A percentile compares a stretch with the other conserved stretches of the same genome.
phyloP scores from a whole-genome alignment of 2,888 invertebrate species.

The Lycaena phlaeas region DNA sequence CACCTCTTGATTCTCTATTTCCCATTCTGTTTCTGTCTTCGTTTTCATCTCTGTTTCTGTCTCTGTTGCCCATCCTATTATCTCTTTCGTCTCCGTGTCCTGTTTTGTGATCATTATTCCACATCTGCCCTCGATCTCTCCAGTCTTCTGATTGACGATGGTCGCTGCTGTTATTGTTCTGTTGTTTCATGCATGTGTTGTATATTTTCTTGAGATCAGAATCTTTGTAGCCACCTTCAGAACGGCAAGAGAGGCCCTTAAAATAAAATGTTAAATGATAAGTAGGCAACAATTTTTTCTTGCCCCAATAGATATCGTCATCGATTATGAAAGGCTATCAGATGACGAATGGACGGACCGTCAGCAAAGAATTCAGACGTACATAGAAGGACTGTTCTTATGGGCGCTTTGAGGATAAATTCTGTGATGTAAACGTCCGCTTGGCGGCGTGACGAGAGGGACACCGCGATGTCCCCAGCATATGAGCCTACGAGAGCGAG shows the following conservation, averaged over 20 bases:
- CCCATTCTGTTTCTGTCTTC: constrained; percentile 19
- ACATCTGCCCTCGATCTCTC: constrained; percentile 33
- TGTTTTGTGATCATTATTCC: constrained; percentile 27
- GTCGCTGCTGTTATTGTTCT: constrained; percentile 35
- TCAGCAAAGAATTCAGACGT: too few relatives aligned
- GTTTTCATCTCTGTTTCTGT: constrained; percentile 24
- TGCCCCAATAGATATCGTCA: too few relatives aligned
- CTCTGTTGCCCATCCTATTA: constrained; percentile 21
- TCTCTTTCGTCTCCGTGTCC: constrained; percentile 25
- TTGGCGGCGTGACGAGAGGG: too few relatives aligned
- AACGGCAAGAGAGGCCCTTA: constrained; percentile 72
- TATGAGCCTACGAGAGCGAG: too few relatives aligned
- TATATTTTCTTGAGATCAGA: constrained; percentile 72
- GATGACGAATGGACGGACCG: too few relatives aligned
- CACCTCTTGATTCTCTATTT: constrained; percentile 24
- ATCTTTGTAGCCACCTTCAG: constrained; percentile 73
- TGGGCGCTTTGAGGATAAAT: too few relatives aligned
- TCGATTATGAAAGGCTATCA: too few relatives aligned
- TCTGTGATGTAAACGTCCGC: too few relatives aligned
- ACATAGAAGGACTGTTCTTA: too few relatives aligned
- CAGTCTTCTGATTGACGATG: constrained; percentile 33
- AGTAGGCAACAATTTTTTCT: too few relatives aligned
- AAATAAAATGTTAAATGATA: constrained; percentile 3
- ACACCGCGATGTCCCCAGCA: too few relatives aligned
- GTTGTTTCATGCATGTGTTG: constrained; percentile 68